A percentile compares a stretch with the other conserved stretches of the same genome.
Evolutionary conservation across 1,140 invertebrate genomes (phyloP).

Genomic region (Aporrectodea caliginosa): DNA sequence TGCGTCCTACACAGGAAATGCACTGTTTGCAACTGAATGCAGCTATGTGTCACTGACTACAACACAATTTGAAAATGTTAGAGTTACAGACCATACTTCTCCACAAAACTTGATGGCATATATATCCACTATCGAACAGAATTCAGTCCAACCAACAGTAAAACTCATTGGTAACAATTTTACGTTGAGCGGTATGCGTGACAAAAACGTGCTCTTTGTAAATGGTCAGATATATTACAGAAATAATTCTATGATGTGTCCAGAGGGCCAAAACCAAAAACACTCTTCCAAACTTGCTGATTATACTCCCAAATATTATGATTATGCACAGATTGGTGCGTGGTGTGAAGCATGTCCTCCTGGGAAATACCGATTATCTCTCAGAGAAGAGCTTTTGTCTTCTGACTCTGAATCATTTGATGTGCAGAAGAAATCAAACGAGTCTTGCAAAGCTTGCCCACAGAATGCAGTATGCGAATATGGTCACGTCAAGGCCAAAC

Average conservation of each 20-base stretch:
- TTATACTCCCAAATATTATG: not conserved
- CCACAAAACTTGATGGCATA: not conserved
- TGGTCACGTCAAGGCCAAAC: not conserved
- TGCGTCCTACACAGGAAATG: not conserved
- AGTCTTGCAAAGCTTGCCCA: not conserved
- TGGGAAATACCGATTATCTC: not conserved
- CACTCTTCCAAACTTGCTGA: not conserved
- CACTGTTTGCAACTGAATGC: not conserved
- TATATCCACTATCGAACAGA: not conserved
- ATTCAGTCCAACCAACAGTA: not conserved
- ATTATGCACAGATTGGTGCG: not conserved
- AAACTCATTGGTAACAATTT: not conserved
- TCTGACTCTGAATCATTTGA: too few species aligned
- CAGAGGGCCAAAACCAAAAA: not conserved
- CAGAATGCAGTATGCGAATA: not conserved
- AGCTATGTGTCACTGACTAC: not conserved
- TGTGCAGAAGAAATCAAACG: not conserved
- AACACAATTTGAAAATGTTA: not conserved
- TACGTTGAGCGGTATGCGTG: not conserved
- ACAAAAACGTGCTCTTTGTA: not conserved
- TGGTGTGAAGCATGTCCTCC: not conserved
- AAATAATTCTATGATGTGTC: not conserved
- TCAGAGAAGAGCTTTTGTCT: not conserved
- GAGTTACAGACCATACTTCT: not conserved
- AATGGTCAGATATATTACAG: not conserved